These are phyloP conservation scores for Aphelocoma californica DNA, from an alignment of 2,797 vertebrate genomes.

Conservation along the genomic window DNA sequence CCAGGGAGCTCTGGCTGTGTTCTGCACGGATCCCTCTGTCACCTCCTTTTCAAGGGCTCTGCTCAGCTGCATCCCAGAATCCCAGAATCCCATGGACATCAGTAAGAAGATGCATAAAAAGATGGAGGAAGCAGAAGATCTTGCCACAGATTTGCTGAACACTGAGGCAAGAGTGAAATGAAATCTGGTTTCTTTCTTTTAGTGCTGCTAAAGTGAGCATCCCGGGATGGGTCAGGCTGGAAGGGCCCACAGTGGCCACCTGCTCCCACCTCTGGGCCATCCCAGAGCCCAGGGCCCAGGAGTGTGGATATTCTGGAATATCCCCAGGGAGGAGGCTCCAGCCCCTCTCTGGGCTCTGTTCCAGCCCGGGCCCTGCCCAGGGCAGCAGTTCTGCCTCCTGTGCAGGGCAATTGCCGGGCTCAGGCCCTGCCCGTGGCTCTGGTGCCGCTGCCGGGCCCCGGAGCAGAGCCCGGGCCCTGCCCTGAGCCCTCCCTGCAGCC, in stretches of 20 bases:
- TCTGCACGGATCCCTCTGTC: background rate
- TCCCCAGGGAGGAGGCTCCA: background rate
- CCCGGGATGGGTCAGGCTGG: background rate
- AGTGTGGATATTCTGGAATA: background rate
- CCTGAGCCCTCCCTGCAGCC: too few species aligned
- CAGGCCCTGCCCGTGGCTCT: too few species aligned
- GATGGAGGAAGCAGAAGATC: background rate
- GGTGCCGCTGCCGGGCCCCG: too few species aligned
- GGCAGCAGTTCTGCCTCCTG: background rate
- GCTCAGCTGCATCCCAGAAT: background rate
- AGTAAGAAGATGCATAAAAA: background rate
- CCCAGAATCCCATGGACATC: background rate
- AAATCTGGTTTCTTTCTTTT: background rate
- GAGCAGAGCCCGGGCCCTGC: too few species aligned
- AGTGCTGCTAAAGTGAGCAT: background rate
- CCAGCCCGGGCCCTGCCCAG: too few species aligned
- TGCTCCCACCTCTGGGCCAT: background rate
- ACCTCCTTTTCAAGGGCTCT: background rate
- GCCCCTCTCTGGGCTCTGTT: background rate
- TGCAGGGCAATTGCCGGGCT: background rate
- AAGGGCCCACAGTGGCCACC: background rate
- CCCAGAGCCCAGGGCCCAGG: background rate
- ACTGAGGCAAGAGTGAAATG: background rate
- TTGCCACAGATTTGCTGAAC: background rate
- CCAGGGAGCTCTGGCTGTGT: accelerated